These are phyloP conservation scores for Ataeniobius toweri DNA, from an alignment of 2,797 vertebrate species.

Conservation along the genomic window DNA sequence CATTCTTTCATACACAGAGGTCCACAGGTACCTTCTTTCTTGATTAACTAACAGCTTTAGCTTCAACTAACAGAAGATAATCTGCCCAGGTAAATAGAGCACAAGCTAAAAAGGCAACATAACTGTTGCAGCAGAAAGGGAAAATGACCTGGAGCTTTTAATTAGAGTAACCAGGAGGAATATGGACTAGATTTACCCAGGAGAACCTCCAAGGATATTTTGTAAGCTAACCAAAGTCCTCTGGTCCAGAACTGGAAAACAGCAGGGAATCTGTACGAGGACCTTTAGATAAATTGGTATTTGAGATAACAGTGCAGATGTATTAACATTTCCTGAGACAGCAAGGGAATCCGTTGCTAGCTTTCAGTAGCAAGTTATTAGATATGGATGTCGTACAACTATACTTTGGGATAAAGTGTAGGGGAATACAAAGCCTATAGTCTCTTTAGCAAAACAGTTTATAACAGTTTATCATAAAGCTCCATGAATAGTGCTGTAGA, in stretches of 20 bases:
- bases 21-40: neutral
- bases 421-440: no score
- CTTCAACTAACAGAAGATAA: slow-evolving; percentile 25
- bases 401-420: no score
- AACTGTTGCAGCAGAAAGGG: neutral
- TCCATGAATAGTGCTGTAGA: no score
- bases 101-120: neutral
- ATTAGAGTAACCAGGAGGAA: neutral
- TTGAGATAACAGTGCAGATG: no score
- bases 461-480: no score
- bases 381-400: no score
- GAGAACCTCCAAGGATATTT: neutral
- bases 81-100: slow-evolving; percentile 25
- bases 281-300: no score
- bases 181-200: neutral
- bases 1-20: neutral
- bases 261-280: neutral
- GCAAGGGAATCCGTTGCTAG: no score
- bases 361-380: no score
- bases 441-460: no score
- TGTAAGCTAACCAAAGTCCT: neutral
- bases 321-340: no score
- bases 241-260: neutral
- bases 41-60: slow-evolving; percentile 14
- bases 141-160: neutral